Base-by-base conservation (phyloP, 2,113 vertebrate species). In the Peromyscus maniculatus region DNA sequence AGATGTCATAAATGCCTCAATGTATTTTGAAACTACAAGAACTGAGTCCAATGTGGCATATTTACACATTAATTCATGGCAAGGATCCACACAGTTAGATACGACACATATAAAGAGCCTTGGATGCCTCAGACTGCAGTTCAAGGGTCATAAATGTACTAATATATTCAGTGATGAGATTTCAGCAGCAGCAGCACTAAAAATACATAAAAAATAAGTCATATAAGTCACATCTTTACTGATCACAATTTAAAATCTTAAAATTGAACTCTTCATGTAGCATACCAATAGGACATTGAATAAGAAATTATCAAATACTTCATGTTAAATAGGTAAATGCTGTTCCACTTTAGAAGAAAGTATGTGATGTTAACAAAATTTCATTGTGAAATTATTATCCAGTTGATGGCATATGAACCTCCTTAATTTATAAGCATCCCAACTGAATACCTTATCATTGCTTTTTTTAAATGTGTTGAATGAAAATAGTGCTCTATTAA, bases 131-230 rank as follows among this genome's bases (percentile, higher is more conserved):
- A 99, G 99, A 89, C 92, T 99, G 64, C 99, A 99, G 97, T 99
- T 99, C 98, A 98, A 99, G 99, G 99, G 99, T 97, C 99, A 99
- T 94, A 99, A 99, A 98, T 99, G 99, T 72, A 99, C 99, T 67
- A 99, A 99, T 84, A 99, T 99, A 97, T 99, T 99, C 46, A 99
- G 99, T 96, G 98, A 99, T 99, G 99, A 99, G 95, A 98, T 98
- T 87, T 99, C 97, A 87, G 98, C 98, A 24, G 99, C 99, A 80
- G 98, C 99, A 80, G 98, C 98, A 71, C 99, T 99, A 97, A 99
- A 98, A 96, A 96, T 98, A 87, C 99, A 99, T 94, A 99, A 99
- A 99, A 96, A 96, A 99, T 99, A 99, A 99, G 99, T 64, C 98
- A 99, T 87, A 99, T 99, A 97, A 99, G 98, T 97, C 97, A 98